phyloP scores from a whole-genome alignment of 2,888 invertebrate genomes.

The Chrysomela aeneicollis region DNA sequence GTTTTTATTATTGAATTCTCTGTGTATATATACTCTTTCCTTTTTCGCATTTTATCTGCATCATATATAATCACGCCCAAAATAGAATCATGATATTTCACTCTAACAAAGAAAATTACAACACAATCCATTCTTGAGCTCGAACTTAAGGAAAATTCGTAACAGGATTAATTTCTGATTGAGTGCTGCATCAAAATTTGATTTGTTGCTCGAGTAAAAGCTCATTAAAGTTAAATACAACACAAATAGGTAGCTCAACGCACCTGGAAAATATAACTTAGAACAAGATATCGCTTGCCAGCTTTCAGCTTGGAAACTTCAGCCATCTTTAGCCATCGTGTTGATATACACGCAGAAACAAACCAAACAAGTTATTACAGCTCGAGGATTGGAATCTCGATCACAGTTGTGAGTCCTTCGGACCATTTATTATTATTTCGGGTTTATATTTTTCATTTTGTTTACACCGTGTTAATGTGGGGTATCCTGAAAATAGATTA shows the following conservation, averaged over 20 bases:
- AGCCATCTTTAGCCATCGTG: neutral
- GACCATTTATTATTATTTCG: neutral
- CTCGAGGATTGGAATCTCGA: neutral
- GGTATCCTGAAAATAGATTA: neutral
- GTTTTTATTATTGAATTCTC: conserved; percentile 22
- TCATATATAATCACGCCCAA: conserved; percentile 5
- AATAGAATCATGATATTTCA: conserved; percentile 5
- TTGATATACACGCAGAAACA: neutral
- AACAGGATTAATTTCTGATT: conserved; percentile 19
- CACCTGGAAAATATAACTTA: conserved; percentile 21
- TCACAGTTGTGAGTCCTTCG: neutral
- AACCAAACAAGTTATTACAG: neutral
- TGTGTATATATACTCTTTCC: conserved; percentile 14
- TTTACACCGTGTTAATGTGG: neutral
- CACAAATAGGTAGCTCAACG: conserved; percentile 13
- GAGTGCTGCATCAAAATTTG: conserved; percentile 21
- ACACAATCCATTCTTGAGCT: neutral
- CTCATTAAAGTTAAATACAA: conserved; percentile 21
- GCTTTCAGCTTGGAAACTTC: neutral
- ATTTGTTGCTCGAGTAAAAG: conserved; percentile 19
- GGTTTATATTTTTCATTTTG: neutral
- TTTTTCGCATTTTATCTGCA: conserved; percentile 15
- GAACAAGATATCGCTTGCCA: neutral
- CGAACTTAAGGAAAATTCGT: neutral
- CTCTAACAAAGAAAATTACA: neutral